These are phyloP conservation scores for Drosophila nr. perissopoda DNA, from an alignment of 2,888 invertebrate genomes.

Conservation along the genomic window DNA sequence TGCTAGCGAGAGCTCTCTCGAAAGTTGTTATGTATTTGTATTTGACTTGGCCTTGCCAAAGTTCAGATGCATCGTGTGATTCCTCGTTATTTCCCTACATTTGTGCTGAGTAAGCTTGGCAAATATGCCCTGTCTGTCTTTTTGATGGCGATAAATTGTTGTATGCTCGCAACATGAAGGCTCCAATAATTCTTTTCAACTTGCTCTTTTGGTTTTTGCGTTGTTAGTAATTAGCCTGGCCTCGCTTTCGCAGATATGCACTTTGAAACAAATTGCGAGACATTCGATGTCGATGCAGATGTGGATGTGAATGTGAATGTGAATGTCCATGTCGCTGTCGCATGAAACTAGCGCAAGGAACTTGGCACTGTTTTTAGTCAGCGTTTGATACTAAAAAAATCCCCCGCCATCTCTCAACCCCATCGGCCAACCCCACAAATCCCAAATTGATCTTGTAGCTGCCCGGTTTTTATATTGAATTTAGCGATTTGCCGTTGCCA, in stretches of 20 bases:
- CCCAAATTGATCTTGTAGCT: conserved; percentile 5
- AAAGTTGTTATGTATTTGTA: conserved; percentile 21
- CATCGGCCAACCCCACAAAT: background rate
- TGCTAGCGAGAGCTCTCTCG: conserved; percentile 8
- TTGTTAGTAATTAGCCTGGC: conserved; percentile 70
- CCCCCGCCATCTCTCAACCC: conserved; percentile 1
- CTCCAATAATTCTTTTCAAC: conserved; percentile 68
- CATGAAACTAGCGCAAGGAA: conserved; percentile 74
- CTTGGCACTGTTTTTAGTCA: conserved; percentile 77
- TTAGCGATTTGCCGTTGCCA: conserved; percentile 36
- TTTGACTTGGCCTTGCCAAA: conserved; percentile 54
- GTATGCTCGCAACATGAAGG: conserved; percentile 48
- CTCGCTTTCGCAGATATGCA: conserved; percentile 51
- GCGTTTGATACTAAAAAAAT: conserved; percentile 60
- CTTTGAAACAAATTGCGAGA: conserved; percentile 57
- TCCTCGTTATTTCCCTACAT: conserved; percentile 18
- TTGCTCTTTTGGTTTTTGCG: conserved; percentile 67
- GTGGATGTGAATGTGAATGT: conserved; percentile 31
- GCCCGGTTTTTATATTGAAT: conserved; percentile 50
- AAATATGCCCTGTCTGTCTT: conserved; percentile 30
- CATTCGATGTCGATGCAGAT: conserved; percentile 36
- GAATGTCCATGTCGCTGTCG: conserved; percentile 73
- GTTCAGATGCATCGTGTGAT: conserved; percentile 51
- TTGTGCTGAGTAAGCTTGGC: conserved; percentile 37
- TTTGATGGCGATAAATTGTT: conserved; percentile 59